Evolutionary conservation across 2,797 vertebrate genomes (phyloP), one percentile per base, ranked within the genome.

Genomic region (Carduelis carduelis): DNA sequence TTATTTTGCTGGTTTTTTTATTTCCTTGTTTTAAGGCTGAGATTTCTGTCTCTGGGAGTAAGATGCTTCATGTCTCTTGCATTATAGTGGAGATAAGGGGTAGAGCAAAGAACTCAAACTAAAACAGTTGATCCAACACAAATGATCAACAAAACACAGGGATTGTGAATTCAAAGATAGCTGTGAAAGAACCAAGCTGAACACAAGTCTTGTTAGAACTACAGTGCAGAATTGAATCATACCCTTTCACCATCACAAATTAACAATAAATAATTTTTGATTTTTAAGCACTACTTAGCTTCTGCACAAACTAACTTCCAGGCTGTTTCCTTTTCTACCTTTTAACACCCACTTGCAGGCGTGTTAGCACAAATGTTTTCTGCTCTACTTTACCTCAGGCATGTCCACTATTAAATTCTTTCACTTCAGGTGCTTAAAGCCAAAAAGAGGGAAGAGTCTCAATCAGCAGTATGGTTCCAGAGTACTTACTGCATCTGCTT

Each of bases 401-500:
- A 76, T 1, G 19, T 61, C 76, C 56, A 37, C 46, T 53, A 60
- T 34, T 53, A 91, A 79, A 6, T 49, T 86, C 44, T 52, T 75
- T 46, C 6, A 3, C 30, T 55, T 78, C 46, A 22, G 5, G 7
- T 30, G 27, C 35, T 87, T 68, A 72, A 96, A 75, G n/a, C 11
- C 50, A 55, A 35, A 76, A 50, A 28, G 6, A 85, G 6, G 39
- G 52, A 68, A 85, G 22, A 17, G 57, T 32, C 87, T 94, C 37
- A 19, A 41, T 20, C 39, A 71, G 28, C 87, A 89, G 41, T 24
- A 14, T 8, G 8, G 18, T 24, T 89, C 57, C 91, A 74, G 70
- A 93, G 82, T 83, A 98, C 99, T 99, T 98, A 99, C 99, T 92
- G 98, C 98, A 94, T 99, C 99, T 64, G 99, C 98, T 97, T 98